These are phyloP conservation scores for Anadara kagoshimensis DNA, from an alignment of 1,140 invertebrate genomes.

Conservation along the genomic window DNA sequence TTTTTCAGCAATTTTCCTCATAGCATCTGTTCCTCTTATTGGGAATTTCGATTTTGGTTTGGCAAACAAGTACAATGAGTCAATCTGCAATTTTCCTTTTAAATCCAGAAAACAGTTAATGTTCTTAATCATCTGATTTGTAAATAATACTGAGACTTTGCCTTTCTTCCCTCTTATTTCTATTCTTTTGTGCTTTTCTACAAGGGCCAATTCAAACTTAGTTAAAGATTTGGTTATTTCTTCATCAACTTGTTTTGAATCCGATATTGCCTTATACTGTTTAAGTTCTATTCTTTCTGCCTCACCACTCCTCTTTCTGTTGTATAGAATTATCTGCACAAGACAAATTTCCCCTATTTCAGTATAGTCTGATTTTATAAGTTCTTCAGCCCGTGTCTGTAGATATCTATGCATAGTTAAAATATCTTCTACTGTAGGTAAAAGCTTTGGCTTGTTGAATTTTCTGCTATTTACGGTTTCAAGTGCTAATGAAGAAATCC, in stretches of 20 bases:
- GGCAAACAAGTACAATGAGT: neutral
- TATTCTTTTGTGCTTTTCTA: slow-evolving; percentile 12
- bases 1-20: neutral
- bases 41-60: too few relatives aligned
- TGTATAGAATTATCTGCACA: neutral
- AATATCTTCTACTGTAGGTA: slow-evolving; percentile 5
- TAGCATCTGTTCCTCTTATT: neutral
- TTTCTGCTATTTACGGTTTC: neutral
- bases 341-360: slow-evolving; percentile 8
- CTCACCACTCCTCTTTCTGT: slow-evolving; percentile 16
- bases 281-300: slow-evolving; percentile 9
- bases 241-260: neutral
- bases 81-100: neutral
- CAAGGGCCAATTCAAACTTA: neutral
- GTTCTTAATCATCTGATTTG: neutral
- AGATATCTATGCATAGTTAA: slow-evolving; percentile 6
- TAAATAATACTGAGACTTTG: neutral
- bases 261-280: neutral
- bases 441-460: slow-evolving; percentile 19
- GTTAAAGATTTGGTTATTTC: slow-evolving; percentile 4
- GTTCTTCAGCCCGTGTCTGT: neutral
- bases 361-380: neutral
- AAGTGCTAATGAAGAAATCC: neutral
- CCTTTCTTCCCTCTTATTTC: slow-evolving; percentile 7
- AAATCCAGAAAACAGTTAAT: neutral